Evolutionary conservation across 2,797 vertebrate genomes (phyloP), one percentile per base, ranked within the genome.

Genomic region (Ispidina picta): DNA sequence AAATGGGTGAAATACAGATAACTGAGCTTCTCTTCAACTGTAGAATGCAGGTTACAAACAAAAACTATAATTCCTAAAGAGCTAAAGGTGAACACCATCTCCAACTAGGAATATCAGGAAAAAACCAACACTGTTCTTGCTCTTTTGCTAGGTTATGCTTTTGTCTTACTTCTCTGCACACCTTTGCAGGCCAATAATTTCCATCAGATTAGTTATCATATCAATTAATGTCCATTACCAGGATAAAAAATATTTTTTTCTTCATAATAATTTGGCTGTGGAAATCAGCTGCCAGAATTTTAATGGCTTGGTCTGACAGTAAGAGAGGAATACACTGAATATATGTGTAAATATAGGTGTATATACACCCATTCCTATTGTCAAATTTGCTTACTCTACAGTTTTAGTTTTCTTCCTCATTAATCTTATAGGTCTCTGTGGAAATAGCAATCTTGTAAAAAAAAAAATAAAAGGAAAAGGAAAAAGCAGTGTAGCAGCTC

Each of bases 191-290:
- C 33, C 25, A 73, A 23, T 91, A 46, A 88, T 89, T 91, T 92
- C 80, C 73, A 73, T 58, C 91, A 81, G 82, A 86, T 93, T 89
- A 87, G 28, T 59, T 68, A 15, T 55, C 19, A 29, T 80, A 80
- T 71, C 48, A 89, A 80, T 93, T 88, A 92, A 74, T 48, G 35
- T 48, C 29, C 72, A 76, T 93, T 93, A 92, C 15, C 25, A 80
- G 39, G 37, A 74, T 41, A 88, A 82, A 88, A 25, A 18, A 1
- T 35, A 37, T 60, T 68, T 85, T 77, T 43, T 19, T n/a, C 41
- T 68, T 92, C 17, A 11, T 43, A 60, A 14, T 94, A 65, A 54
- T 83, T 89, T 82, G 62, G 2, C 71, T n/a, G 10, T 71, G 60
- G 37, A 81, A 89, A 11, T 64, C 44, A 89, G 58, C 39, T 81